Conservation (phyloP, 2,797 vertebrate genomes). For the Peromyscus eremicus region DNA sequence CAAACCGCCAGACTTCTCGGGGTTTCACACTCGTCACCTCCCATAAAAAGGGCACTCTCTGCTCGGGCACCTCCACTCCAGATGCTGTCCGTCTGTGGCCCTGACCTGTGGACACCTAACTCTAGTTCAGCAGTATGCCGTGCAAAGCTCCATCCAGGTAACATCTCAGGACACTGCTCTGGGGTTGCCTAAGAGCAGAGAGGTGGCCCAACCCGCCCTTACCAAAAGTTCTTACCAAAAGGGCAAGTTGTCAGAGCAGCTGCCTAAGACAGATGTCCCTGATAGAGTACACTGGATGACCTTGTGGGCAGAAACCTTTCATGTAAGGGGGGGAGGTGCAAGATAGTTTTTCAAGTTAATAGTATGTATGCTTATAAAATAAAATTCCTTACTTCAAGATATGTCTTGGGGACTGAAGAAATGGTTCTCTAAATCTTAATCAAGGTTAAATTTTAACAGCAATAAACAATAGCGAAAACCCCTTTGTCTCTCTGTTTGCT, state of each 20-base stretch:
- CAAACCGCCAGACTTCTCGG: background rate
- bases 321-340: background rate
- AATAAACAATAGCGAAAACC: background rate
- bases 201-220: background rate
- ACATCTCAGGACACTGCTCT: background rate
- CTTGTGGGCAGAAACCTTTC: background rate
- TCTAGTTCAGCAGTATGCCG: rapidly evolving
- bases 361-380: background rate
- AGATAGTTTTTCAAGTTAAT: background rate
- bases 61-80: background rate
- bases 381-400: background rate
- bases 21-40: background rate
- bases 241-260: background rate
- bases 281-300: background rate
- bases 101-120: too few relatives aligned
- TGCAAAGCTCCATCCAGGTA: background rate
- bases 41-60: background rate
- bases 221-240: background rate
- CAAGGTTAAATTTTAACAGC: conserved; percentile 36
- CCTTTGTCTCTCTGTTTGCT: background rate
- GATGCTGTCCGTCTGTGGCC: background rate
- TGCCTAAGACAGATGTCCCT: background rate
- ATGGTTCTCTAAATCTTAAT: background rate
- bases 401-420: conserved; percentile 10
- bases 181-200: background rate